A percentile compares a stretch with the other conserved stretches of the same genome.
These are phyloP conservation scores for Lycaena phlaeas DNA, from an alignment of 2,888 invertebrate species.

Conservation along the genomic window DNA sequence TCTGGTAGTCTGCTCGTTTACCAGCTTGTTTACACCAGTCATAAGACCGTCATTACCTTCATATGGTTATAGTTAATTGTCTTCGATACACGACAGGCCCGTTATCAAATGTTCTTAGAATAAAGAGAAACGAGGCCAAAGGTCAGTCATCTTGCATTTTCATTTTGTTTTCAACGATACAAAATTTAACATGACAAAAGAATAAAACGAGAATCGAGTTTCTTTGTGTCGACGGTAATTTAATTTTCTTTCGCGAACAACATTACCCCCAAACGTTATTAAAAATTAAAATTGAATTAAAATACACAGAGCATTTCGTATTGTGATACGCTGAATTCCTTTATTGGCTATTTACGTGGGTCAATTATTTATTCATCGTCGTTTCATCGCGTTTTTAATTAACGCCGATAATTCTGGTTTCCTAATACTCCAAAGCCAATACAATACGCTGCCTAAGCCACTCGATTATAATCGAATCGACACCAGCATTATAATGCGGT, in stretches of 20 bases:
- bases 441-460: too few relatives aligned
- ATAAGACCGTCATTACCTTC: too few relatives aligned
- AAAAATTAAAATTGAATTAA: conserved; percentile 6
- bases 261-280: conserved; percentile 7
- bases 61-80: conserved; percentile 1
- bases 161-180: conserved; percentile 7
- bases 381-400: too few relatives aligned
- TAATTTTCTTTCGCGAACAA: conserved; percentile 7
- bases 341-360: not conserved
- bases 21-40: too few relatives aligned
- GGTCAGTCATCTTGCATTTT: conserved; percentile 7
- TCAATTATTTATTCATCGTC: too few relatives aligned
- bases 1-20: too few relatives aligned
- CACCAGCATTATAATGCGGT: too few relatives aligned
- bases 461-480: too few relatives aligned
- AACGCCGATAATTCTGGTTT: too few relatives aligned
- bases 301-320: conserved; percentile 1
- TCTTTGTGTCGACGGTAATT: conserved; percentile 7
- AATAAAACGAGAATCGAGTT: conserved; percentile 6
- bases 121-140: conserved; percentile 4
- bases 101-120: conserved; percentile 6
- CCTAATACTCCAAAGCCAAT: too few relatives aligned
- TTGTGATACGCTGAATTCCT: conserved; percentile 2
- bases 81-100: conserved; percentile 5
- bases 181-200: conserved; percentile 9